These are phyloP conservation scores for Papilio xuthus DNA, from an alignment of 1,140 invertebrate genomes.

Conservation along the genomic window DNA sequence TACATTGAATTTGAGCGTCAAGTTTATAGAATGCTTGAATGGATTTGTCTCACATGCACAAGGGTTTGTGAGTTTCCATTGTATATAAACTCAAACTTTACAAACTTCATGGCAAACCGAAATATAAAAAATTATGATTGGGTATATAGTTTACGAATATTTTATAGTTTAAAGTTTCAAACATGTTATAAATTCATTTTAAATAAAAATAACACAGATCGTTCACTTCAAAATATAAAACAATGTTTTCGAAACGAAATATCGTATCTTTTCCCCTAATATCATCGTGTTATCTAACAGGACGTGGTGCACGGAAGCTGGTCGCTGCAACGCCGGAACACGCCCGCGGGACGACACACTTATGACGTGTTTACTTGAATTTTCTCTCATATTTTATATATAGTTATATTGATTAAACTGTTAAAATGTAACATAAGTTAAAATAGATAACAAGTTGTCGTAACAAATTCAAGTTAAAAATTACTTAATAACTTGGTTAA, in stretches of 20 bases:
- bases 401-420: too few species aligned
- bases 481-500: too few species aligned
- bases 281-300: constrained; percentile 3
- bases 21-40: neutral
- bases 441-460: too few species aligned
- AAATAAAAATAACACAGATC: neutral
- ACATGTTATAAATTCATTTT: neutral
- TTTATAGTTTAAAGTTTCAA: too few species aligned
- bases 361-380: neutral
- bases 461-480: too few species aligned
- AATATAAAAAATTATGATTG: too few species aligned
- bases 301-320: neutral
- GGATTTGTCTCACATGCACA: neutral
- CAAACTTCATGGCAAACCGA: too few species aligned
- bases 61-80: neutral
- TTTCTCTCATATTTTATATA: neutral
- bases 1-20: neutral
- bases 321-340: neutral
- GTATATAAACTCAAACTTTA: neutral
- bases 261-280: neutral
- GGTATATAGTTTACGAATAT: too few species aligned
- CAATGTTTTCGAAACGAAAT: neutral
- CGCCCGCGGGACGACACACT: neutral
- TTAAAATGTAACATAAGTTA: too few species aligned
- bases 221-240: neutral